These are phyloP conservation scores for Cheilosia vernalis DNA, from an alignment of 2,888 invertebrate genomes.

Conservation along the genomic window DNA sequence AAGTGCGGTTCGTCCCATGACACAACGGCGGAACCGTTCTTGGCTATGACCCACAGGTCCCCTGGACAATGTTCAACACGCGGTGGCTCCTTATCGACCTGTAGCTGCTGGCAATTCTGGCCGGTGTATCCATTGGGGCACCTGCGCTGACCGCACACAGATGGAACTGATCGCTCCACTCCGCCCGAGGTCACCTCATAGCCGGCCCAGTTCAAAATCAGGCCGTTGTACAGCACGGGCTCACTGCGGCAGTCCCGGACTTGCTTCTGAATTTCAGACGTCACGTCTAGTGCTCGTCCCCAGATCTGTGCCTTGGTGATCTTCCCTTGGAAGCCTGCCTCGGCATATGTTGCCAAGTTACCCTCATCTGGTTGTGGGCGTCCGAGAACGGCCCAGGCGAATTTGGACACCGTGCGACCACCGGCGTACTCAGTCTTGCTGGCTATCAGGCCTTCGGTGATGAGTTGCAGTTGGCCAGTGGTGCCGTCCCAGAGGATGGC, in stretches of 20 bases:
- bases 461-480: conserved; percentile 93
- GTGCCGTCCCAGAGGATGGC: conserved; percentile 97
- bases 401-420: conserved; percentile 91
- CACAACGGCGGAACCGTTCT: conserved; percentile 94
- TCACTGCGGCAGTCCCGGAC: conserved; percentile 96
- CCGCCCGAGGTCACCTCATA: conserved; percentile 95
- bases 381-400: conserved; percentile 96
- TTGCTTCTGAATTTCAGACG: conserved; percentile 96
- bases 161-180: conserved; percentile 95
- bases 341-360: conserved; percentile 86
- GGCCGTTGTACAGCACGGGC: conserved; percentile 93
- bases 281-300: conserved; percentile 95
- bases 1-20: conserved; percentile 96
- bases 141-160: conserved; percentile 94
- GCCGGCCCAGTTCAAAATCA: conserved; percentile 96
- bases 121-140: conserved; percentile 95
- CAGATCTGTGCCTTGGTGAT: conserved; percentile 97
- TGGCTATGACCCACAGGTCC: conserved; percentile 96
- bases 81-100: conserved; percentile 93
- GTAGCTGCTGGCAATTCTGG: conserved; percentile 91
- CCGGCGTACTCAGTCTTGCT: conserved; percentile 96
- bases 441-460: conserved; percentile 97
- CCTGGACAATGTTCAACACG: conserved; percentile 95
- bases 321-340: conserved; percentile 97
- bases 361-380: conserved; percentile 91